A percentile compares a stretch with the other conserved stretches of the same genome.
These are phyloP conservation scores for Ormyrus labotus DNA, from an alignment of 2,888 invertebrate species.

Conservation along the genomic window DNA sequence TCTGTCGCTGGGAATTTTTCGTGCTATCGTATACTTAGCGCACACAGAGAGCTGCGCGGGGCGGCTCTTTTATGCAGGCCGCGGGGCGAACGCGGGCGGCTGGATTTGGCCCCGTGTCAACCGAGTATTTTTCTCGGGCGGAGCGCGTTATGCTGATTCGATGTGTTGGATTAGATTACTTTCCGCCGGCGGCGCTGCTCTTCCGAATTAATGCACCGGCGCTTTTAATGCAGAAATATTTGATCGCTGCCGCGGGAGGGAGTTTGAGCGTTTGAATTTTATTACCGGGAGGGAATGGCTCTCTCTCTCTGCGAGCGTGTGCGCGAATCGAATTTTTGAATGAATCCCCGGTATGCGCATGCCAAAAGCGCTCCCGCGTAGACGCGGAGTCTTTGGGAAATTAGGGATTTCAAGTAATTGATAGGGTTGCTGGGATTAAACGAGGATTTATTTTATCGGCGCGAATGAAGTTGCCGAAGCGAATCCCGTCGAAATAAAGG, in stretches of 20 bases:
- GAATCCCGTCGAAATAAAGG: too few species aligned
- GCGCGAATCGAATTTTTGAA: too few species aligned
- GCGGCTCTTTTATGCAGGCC: neutral
- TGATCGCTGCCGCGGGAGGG: neutral
- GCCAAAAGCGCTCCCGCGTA: too few species aligned
- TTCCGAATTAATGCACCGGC: neutral
- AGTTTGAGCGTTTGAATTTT: neutral
- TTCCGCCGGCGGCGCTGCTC: neutral
- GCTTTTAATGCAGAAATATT: slow-evolving; percentile 22
- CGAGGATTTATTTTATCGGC: too few species aligned
- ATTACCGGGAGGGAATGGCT: too few species aligned
- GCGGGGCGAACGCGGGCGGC: neutral
- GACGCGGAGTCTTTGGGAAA: too few species aligned
- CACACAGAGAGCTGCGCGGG: neutral
- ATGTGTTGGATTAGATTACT: slow-evolving; percentile 20
- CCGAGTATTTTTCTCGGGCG: slow-evolving; percentile 8
- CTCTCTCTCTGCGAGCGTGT: too few species aligned
- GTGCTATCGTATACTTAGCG: slow-evolving; percentile 23
- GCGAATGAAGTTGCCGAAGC: too few species aligned
- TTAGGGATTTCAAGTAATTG: too few species aligned
- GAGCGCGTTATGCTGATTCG: slow-evolving; percentile 33
- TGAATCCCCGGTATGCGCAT: too few species aligned
- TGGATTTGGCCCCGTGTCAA: slow-evolving; percentile 35
- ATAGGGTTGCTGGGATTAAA: too few species aligned
- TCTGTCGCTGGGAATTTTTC: slow-evolving; percentile 25